Base-by-base conservation (phyloP, 2,888 invertebrate species). In the Eilema depressum region DNA sequence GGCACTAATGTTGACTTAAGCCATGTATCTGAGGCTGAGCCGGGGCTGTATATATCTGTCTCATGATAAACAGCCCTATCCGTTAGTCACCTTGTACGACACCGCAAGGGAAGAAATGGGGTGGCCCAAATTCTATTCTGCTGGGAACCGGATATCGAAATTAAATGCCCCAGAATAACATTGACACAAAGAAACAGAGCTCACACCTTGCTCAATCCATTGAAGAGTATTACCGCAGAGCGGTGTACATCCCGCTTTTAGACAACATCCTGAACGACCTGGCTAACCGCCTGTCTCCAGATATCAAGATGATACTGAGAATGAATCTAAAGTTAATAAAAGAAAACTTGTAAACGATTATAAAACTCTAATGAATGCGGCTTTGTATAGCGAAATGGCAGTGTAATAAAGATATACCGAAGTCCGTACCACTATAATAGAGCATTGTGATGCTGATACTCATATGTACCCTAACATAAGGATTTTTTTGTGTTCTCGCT, bases 371-470 rank as follows among this genome's bases (percentile, higher is more conserved):
- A 1, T 25, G 11, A 11, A 57, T 28, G n/a, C 62, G 23, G n/a
- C 62, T 37, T 33, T 37, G 62, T 33, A 37, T 33, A 11, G 62
- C 33, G 11, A 62, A 62, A 23, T 62, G 20, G 33, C 62, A 63
- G 63, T 14, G 63, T 25, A 25, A 12, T 41, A 41, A 63, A 17
- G 26, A 47, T 12, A 63, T 3, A 17, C 37, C 63, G 47, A 23
- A 14, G 63, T 41, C 26, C 25, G 47, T 47, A 47, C 26, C 53
- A n/a, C n/a, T n/a, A n/a, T 66, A 59, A 72, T 69, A 64, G 70
- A 70, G 75, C 65, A 74, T 28, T 47, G 47, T 25, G 26, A 12
- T 47, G 47, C 60, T n/a, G 71, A 62, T 66, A 8, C 0, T 23
- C 23, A 57, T 1, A 57, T 25, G 8, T 57, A 57, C 23, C 57